These are phyloP conservation scores for Hymenochirus boettgeri DNA, from an alignment of 2,113 vertebrate species.

Conservation along the genomic window DNA sequence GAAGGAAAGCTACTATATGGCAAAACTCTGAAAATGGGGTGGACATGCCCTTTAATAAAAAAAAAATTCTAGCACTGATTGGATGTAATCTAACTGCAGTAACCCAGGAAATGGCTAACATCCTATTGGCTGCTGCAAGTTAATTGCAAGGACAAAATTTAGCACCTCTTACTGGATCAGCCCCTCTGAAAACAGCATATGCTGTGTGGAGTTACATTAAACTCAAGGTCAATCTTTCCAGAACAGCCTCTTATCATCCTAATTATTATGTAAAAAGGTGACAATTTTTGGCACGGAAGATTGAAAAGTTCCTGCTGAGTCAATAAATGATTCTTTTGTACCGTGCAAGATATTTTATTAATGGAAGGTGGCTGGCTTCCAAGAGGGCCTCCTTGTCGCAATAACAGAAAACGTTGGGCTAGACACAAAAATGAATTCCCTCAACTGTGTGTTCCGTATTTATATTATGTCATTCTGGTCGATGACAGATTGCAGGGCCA, in stretches of 20 bases:
- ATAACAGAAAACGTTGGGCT: neutral
- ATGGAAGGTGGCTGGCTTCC: neutral
- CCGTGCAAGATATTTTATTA: neutral
- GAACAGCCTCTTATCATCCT: neutral
- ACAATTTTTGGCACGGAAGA: neutral
- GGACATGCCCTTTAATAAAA: too few relatives aligned
- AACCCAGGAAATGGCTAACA: too few relatives aligned
- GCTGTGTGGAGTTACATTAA: neutral
- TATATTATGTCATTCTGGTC: too few relatives aligned
- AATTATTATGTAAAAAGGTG: neutral
- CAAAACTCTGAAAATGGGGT: too few relatives aligned
- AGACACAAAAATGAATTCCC: neutral
- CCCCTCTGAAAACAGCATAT: neutral
- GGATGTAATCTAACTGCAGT: too few relatives aligned
- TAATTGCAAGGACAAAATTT: too few relatives aligned
- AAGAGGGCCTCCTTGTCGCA: neutral
- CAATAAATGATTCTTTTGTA: neutral
- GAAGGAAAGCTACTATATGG: too few relatives aligned
- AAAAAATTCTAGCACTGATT: too few relatives aligned
- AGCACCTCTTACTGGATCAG: neutral
- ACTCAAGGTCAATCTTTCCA: neutral
- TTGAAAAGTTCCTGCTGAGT: neutral
- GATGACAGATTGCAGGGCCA: too few relatives aligned
- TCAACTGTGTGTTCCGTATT: too few relatives aligned
- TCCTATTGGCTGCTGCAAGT: too few relatives aligned